Evolutionary conservation across 2,113 vertebrate genomes (phyloP), one percentile per base, ranked within the genome.

Genomic region (Peromyscus californicus): DNA sequence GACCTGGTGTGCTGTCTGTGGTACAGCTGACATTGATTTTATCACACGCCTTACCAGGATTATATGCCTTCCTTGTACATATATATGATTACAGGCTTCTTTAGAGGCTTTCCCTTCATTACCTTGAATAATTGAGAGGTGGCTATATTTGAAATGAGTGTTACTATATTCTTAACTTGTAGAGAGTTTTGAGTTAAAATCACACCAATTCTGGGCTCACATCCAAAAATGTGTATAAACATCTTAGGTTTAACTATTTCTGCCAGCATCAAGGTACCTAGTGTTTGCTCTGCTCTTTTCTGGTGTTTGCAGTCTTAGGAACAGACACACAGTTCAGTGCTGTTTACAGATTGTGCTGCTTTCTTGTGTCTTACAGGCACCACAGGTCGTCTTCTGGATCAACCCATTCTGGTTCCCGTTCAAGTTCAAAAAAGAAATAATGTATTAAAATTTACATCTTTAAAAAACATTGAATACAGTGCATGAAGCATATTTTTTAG

Each of bases 341-440:
- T 45, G 91, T 98, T 98, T 92, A 98, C 82, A 94, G 91, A 96
- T 98, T 98, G 97, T 98, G n/a, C 78, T 98, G 97, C 98, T 99
- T 98, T 98, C 98, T 98, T 99, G 87, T 99, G 98, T 99, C 98
- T 99, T 99, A 33, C 99, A 99, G 99, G 98, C 98, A 98, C 98
- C 98, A 99, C 98, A 99, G 98, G 98, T 99, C 99, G 61, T 99
- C 99, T 69, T 99, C 99, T 91, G 99, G 99, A 99, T 99, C 99
- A 61, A 99, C 99, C 97, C 99, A 99, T 98, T 99, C 99, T 98
- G 99, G 99, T 99, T 99, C 99, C 98, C 99, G 99, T 97, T 99
- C 99, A 98, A 99, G 99, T 99, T 99, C 99, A 98, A 99, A 99
- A 99, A 99, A 99, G 99, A 99, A 99, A 99, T 99, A 99, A 99